Evolutionary conservation across 1,140 invertebrate genomes (phyloP), one percentile per base, ranked within the genome.

Genomic region (Tetragonula clypearis): DNA sequence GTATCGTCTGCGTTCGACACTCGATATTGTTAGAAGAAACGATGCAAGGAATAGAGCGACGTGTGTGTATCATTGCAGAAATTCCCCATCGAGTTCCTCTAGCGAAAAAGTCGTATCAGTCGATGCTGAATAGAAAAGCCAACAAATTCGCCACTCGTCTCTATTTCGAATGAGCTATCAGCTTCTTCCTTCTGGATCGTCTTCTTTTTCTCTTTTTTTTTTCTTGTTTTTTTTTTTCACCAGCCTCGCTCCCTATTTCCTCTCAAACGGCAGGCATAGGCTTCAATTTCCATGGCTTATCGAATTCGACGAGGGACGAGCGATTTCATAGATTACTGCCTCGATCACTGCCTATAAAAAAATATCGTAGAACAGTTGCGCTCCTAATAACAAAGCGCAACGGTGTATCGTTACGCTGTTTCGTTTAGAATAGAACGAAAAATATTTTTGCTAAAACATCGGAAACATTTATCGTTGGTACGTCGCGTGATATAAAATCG

Each of bases 231-330:
- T 35, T 78, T 66, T 78, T 83, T 60, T 53, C 55, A 78, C 65
- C 82, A 58, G 2, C 8, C 23, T 41, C 21, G 23, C 8, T 55
- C 35, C 15, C n/a, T 49, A 30, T 49, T n/a, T 58, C 55, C 55
- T 35, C 23, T 69, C 17, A 26, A 78, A 83, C n/a, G n/a, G 19
- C 55, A 6, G 2, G 53, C n/a, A 49, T 69, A 60, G 41, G 55
- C 82, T 83, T 19, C 55, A 49, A 19, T 71, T 78, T 69, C 55
- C 35, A 83, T 49, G 55, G 65, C 74, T 78, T 78, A 60, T 83
- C 78, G 74, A 78, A 83, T 71, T 69, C 55, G 55, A 71, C 19
- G 26, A 30, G 12, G 2, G 56, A 8, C 30, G 14, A 55, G 56
- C 14, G 26, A 21, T 74, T 68, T 30, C 65, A 30, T 56, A 11